Evolutionary conservation across 2,113 vertebrate genomes (phyloP), one percentile per base, ranked within the genome.

Genomic region (Atractosteus spatula): DNA sequence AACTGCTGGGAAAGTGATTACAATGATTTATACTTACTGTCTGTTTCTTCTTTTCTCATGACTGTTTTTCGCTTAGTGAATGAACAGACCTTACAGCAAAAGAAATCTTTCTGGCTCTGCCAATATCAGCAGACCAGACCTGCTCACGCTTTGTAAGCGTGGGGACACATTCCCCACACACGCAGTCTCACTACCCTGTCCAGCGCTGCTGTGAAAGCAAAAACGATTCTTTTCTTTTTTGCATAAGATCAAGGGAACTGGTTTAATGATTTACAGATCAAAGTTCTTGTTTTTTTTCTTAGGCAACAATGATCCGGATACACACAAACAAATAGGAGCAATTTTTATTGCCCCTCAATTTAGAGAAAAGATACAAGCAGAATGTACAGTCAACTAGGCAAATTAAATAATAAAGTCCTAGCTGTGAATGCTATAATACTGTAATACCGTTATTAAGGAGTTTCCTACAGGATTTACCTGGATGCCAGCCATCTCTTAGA

Each of bases 231-330:
- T 29, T 29, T 29, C 29, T 29, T 29, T 29, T 29, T 29, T 29
- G 29, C 29, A 29, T 29, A 29, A 29, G 29, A 29, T 29, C 29
- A 29, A 29, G 29, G 29, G 29, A 29, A 1, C 47, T 51, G 47
- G 5, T 7, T 51, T 51, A 51, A 51, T 16, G 3, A 14, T 17
- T 10, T 66, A 10, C 61, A 3, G 73, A 64, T 64, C 73, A 70
- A 74, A 74, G 73, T 62, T 63, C 73, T 57, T 29, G 29, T 29
- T 29, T 29, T 8, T 55, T 55, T 68, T 73, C 43, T 69, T 62
- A 64, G 10, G 13, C 17, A 12, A n/a, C 47, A 66, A 54, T 41
- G 55, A 1, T 41, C 11, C 54, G 8, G 3, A 12, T 10, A 17
- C 7, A 17, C 8, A 51, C 51, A 44, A 13, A 72, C 8, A 59